Evolutionary conservation across 2,888 invertebrate genomes (phyloP).

Genomic region (Andrena flavipes): DNA sequence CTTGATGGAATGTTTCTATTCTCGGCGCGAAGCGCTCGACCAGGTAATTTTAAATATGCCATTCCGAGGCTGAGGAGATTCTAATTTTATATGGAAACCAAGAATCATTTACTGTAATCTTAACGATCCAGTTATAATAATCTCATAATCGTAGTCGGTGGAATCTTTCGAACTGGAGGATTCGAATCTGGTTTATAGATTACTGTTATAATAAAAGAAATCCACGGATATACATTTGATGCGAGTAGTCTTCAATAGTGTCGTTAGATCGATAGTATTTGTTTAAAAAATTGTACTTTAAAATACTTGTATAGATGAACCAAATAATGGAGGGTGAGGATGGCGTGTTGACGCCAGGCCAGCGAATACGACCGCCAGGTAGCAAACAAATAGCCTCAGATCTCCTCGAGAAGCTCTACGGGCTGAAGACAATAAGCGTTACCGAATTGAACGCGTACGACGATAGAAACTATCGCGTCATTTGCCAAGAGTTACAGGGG

Average conservation of each 20-base stretch:
- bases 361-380: conserved; percentile 87
- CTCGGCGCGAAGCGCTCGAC: not conserved
- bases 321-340: conserved; percentile 33
- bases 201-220: not conserved
- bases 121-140: not conserved
- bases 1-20: not conserved
- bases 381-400: conserved; percentile 86
- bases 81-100: not conserved
- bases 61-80: not conserved
- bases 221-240: not conserved
- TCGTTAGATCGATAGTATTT: not conserved
- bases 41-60: not conserved
- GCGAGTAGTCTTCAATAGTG: not conserved
- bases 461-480: conserved; percentile 91
- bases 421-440: conserved; percentile 87
- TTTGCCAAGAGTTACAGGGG: conserved; percentile 87
- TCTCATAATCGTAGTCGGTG: not conserved
- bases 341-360: conserved; percentile 85
- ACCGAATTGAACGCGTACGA: conserved; percentile 91
- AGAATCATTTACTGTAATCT: too few relatives aligned
- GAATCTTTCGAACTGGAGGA: not conserved
- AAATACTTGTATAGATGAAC: not conserved
- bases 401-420: conserved; percentile 88
- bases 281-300: not conserved
- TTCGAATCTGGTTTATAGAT: not conserved